Evolutionary conservation across 1,140 invertebrate genomes (phyloP).

Genomic region (Rhizoglyphus robini): DNA sequence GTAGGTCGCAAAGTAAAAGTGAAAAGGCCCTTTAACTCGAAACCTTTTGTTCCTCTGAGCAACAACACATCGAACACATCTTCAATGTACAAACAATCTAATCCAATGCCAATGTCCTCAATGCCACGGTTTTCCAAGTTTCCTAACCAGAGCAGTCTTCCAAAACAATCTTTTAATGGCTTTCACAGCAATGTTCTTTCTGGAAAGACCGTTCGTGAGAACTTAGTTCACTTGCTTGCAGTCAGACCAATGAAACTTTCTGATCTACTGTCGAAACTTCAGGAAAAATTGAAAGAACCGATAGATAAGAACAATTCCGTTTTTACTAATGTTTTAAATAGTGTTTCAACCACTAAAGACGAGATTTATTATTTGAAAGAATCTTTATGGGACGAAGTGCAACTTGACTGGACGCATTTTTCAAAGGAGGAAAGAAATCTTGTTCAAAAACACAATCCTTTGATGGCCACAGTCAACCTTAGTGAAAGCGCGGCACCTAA

Average conservation of each 20-base stretch:
- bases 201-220: slow-evolving; percentile 43
- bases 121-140: slow-evolving; percentile 17
- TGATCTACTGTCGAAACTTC: slow-evolving; percentile 65
- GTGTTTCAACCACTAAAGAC: slow-evolving; percentile 62
- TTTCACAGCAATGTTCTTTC: background rate
- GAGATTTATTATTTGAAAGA: slow-evolving; percentile 63
- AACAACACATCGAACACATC: slow-evolving; percentile 21
- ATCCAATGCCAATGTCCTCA: slow-evolving; percentile 22
- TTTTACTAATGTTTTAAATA: slow-evolving; percentile 56
- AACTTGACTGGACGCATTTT: slow-evolving; percentile 76
- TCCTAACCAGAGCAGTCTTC: background rate
- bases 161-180: background rate
- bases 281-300: slow-evolving; percentile 33
- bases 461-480: background rate
- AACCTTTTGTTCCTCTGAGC: too few species aligned
- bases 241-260: slow-evolving; percentile 81
- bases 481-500: too few species aligned
- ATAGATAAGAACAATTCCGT: slow-evolving; percentile 19
- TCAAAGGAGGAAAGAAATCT: slow-evolving; percentile 69
- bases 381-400: slow-evolving; percentile 77
- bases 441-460: slow-evolving; percentile 49
- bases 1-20: slow-evolving; percentile 68
- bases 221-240: slow-evolving; percentile 80
- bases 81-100: slow-evolving; percentile 26
- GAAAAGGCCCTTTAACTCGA: slow-evolving; percentile 30